A percentile compares a stretch with the other conserved stretches of the same genome.
These are phyloP conservation scores for Acrossocheilus wenchowensis DNA, from an alignment of 2,797 vertebrate species.

Conservation along the genomic window DNA sequence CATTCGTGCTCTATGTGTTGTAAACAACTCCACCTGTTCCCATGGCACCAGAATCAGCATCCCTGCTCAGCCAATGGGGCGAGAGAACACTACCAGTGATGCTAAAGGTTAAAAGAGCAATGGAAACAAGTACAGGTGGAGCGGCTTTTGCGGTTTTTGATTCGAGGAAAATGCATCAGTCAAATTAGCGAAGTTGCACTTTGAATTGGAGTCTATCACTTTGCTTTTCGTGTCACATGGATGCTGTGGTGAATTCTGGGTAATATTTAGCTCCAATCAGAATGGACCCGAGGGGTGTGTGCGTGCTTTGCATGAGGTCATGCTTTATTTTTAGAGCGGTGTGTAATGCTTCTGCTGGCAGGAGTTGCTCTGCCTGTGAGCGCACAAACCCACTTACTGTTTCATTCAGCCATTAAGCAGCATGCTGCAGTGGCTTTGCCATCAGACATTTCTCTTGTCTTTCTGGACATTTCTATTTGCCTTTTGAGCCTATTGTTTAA, in stretches of 20 bases:
- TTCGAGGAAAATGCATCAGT: background rate
- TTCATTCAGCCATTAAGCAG: conserved; percentile 41
- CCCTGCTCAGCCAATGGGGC: conserved; percentile 71
- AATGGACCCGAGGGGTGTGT: conserved; percentile 62
- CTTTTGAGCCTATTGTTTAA: conserved; percentile 1
- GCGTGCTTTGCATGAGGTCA: conserved; percentile 75
- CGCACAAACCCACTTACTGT: conserved; percentile 47
- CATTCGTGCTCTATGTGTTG: conserved; percentile 42
- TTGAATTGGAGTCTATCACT: background rate
- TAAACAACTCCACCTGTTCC: conserved; percentile 85
- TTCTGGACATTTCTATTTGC: conserved; percentile 3
- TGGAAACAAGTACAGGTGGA: conserved; percentile 8
- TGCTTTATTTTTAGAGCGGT: conserved; percentile 84
- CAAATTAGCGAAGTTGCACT: background rate
- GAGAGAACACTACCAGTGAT: conserved; percentile 51
- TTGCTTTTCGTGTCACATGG: conserved; percentile 15
- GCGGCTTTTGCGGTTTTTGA: background rate
- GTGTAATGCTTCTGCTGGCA: conserved; percentile 80
- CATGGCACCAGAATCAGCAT: conserved; percentile 80
- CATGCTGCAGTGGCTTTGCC: conserved; percentile 30
- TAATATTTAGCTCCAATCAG: conserved; percentile 64
- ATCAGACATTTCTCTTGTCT: conserved; percentile 14
- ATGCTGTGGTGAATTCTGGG: conserved; percentile 59
- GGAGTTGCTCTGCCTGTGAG: conserved; percentile 46
- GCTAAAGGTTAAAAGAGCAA: conserved; percentile 32